A percentile compares a stretch with the other conserved stretches of the same genome.
Evolutionary conservation across 2,797 vertebrate species (phyloP).

Genomic region (Microctenopoma steveboyesi): DNA sequence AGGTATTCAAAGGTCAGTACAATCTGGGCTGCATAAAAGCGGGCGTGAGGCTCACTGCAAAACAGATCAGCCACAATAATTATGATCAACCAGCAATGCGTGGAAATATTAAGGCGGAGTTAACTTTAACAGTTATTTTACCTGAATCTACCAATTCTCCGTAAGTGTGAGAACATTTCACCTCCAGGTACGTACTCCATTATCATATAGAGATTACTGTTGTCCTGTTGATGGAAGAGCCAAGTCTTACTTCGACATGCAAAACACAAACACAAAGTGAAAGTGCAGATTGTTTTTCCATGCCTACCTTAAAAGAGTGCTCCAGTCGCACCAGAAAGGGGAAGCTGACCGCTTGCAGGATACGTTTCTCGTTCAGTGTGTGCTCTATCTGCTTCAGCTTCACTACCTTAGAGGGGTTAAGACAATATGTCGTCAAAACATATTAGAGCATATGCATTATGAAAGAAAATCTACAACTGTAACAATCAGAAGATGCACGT

Average conservation of each 20-base stretch:
- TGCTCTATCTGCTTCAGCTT: slow-evolving; percentile 97
- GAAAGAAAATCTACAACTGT: too few species aligned
- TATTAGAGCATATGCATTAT: not conserved
- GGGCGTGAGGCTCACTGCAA: slow-evolving; percentile 92
- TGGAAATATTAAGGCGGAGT: not conserved
- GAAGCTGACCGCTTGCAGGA: slow-evolving; percentile 93
- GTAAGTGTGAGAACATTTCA: slow-evolving; percentile 96
- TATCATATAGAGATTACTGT: slow-evolving; percentile 95
- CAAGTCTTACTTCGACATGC: slow-evolving; percentile 8
- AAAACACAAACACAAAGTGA: not conserved
- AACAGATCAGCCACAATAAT: slow-evolving; percentile 37
- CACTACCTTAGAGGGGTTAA: slow-evolving; percentile 83
- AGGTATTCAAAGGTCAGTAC: slow-evolving; percentile 96
- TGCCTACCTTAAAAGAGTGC: slow-evolving; percentile 91
- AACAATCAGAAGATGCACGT: too few species aligned
- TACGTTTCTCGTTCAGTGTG: slow-evolving; percentile 94
- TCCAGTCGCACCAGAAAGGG: slow-evolving; percentile 93
- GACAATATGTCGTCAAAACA: not conserved
- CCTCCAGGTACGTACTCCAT: slow-evolving; percentile 96
- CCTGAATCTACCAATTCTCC: slow-evolving; percentile 95
- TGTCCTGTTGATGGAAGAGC: slow-evolving; percentile 81
- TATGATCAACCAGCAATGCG: slow-evolving; percentile 11
- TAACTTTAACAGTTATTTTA: slow-evolving; percentile 51
- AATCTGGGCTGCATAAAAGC: slow-evolving; percentile 96
- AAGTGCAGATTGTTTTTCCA: not conserved